phyloP scores from a whole-genome alignment of 1,140 invertebrate genomes.

The Alviniconcha marisindica region DNA sequence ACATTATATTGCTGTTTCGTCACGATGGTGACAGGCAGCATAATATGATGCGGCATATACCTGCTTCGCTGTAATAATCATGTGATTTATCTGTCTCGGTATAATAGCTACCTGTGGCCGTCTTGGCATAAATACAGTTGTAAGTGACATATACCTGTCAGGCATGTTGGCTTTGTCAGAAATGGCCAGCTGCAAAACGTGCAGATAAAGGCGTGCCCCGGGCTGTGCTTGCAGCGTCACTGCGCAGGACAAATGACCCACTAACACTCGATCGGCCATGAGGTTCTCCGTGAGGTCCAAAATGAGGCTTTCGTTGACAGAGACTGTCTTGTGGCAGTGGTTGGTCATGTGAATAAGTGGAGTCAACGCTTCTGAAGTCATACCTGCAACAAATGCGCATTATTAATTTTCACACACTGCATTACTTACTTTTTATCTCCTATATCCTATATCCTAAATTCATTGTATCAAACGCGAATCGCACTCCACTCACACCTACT shows the following conservation, averaged over 20 bases:
- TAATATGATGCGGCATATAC: too few species aligned
- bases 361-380: not conserved
- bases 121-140: too few species aligned
- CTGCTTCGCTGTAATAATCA: too few species aligned
- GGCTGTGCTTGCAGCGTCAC: not conserved
- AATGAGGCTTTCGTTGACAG: slow-evolving; percentile 32
- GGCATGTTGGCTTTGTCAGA: slow-evolving; percentile 21
- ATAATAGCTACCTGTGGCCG: too few species aligned
- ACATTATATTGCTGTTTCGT: too few species aligned
- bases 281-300: slow-evolving; percentile 31
- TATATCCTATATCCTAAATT: too few species aligned
- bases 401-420: not conserved
- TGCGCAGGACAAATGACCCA: slow-evolving; percentile 32
- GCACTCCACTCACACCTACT: too few species aligned
- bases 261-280: slow-evolving; percentile 15
- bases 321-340: not conserved
- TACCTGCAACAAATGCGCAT: not conserved
- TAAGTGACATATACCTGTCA: too few species aligned
- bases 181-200: slow-evolving; percentile 36
- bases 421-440: not conserved
- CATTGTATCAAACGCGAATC: too few species aligned
- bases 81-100: too few species aligned
- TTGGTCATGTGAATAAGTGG: slow-evolving; percentile 35
- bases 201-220: not conserved
- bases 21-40: too few species aligned